Percentiles rank a stretch among this genome's conserved stretches.
Conservation (phyloP, 2,888 invertebrate species). For the Leptinotarsa haldemani region DNA sequence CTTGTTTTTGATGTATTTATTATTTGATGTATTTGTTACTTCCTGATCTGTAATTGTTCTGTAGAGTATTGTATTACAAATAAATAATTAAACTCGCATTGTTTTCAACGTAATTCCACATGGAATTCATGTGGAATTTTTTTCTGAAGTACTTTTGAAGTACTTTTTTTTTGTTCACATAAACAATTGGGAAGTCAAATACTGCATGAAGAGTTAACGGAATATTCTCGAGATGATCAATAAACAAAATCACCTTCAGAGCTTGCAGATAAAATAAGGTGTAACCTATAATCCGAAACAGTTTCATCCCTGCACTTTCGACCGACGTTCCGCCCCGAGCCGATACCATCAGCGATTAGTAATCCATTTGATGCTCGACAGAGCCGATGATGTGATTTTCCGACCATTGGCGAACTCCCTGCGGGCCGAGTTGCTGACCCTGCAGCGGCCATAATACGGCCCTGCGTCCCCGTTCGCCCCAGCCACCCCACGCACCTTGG, state of each 20-base stretch:
- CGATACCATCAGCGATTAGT: constrained; percentile 23
- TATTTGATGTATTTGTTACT: no score
- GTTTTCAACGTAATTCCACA: no score
- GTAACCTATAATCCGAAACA: background rate
- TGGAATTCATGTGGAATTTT: no score
- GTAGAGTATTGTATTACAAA: no score
- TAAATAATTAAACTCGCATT: no score
- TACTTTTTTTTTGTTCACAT: no score
- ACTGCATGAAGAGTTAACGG: no score
- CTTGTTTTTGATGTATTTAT: no score
- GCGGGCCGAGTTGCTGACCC: constrained; percentile 57
- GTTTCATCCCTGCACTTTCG: background rate
- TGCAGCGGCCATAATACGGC: constrained; percentile 60
- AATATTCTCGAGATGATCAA: no score
- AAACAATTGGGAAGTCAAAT: no score
- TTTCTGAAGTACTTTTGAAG: no score
- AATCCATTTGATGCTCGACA: constrained; percentile 37
- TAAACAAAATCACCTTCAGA: constrained; percentile 22
- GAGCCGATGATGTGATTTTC: constrained; percentile 43
- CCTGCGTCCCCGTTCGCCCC: constrained; percentile 51
- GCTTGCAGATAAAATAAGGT: constrained; percentile 49
- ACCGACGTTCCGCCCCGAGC: constrained; percentile 15
- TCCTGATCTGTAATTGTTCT: no score
- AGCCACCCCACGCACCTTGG: constrained; percentile 50
- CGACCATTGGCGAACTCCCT: constrained; percentile 48